Evolutionary conservation across 2,888 invertebrate genomes (phyloP).

Genomic region (Cosmia trapezina): DNA sequence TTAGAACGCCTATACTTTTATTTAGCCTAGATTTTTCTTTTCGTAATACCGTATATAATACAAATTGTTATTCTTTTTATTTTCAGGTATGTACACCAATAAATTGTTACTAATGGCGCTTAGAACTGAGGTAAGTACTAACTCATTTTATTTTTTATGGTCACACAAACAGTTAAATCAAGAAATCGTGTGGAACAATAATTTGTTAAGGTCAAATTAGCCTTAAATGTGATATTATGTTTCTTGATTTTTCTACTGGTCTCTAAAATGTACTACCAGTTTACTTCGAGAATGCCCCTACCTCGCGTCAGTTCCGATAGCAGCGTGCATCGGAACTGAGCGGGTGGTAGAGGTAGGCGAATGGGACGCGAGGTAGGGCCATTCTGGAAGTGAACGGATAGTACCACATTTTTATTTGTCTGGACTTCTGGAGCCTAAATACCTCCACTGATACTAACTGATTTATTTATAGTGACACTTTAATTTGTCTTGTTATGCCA

Average conservation of each 20-base stretch:
- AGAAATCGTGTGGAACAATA: slow-evolving; percentile 21
- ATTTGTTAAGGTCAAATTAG: slow-evolving; percentile 25
- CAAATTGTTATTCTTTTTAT: slow-evolving; percentile 30
- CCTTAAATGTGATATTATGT: slow-evolving; percentile 9
- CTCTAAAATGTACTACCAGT: background rate
- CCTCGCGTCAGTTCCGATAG: too few species aligned
- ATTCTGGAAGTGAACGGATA: too few species aligned
- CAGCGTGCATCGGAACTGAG: too few species aligned
- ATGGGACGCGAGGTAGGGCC: too few species aligned
- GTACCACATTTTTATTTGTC: background rate
- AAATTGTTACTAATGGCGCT: slow-evolving; percentile 18
- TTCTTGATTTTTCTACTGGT: background rate
- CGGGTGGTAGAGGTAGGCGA: too few species aligned
- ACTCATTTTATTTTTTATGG: slow-evolving; percentile 13
- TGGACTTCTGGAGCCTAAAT: background rate
- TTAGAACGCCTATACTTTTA: slow-evolving; percentile 3
- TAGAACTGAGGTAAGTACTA: slow-evolving; percentile 28
- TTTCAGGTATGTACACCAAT: slow-evolving; percentile 55
- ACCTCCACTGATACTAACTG: background rate
- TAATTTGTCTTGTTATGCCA: background rate
- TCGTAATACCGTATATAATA: slow-evolving; percentile 9
- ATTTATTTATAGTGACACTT: background rate
- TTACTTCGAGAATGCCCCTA: too few species aligned
- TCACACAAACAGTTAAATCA: background rate
- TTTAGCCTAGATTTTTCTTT: slow-evolving; percentile 11